phyloP scores from a whole-genome alignment of 92 coral and sea anemone species.

The Virgularia gustaviana region DNA sequence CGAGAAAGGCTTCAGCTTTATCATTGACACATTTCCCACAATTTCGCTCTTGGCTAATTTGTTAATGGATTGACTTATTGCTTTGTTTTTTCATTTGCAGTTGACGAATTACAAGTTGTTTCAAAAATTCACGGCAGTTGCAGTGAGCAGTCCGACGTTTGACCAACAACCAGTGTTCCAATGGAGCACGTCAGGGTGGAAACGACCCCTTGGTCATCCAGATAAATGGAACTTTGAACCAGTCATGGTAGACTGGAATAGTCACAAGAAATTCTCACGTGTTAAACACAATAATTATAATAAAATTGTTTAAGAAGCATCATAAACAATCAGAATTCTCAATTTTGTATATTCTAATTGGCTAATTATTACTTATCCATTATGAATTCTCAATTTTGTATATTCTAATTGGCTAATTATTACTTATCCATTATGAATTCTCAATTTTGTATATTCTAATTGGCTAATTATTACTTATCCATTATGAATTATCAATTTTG shows the following conservation, averaged over 20 bases:
- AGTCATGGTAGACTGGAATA: slow-evolving; percentile 63
- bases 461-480: no score
- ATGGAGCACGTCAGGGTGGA: slow-evolving; percentile 92
- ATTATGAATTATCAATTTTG: no score
- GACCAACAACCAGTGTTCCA: slow-evolving; percentile 96
- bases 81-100: slow-evolving; percentile 31
- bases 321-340: no score
- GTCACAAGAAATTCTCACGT: background rate
- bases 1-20: no score
- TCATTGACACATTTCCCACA: no score
- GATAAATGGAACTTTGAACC: slow-evolving; percentile 93
- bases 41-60: no score
- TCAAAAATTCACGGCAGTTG: slow-evolving; percentile 64
- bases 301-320: background rate
- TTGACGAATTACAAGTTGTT: slow-evolving; percentile 68
- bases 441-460: no score
- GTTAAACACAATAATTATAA: background rate
- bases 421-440: no score
- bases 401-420: no score
- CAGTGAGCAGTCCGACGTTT: slow-evolving; percentile 90
- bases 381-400: no score
- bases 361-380: background rate
- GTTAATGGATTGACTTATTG: no score
- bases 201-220: slow-evolving; percentile 84
- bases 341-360: no score